Conservation (phyloP, 2,113 vertebrate species). For the Taxidea taxus region DNA sequence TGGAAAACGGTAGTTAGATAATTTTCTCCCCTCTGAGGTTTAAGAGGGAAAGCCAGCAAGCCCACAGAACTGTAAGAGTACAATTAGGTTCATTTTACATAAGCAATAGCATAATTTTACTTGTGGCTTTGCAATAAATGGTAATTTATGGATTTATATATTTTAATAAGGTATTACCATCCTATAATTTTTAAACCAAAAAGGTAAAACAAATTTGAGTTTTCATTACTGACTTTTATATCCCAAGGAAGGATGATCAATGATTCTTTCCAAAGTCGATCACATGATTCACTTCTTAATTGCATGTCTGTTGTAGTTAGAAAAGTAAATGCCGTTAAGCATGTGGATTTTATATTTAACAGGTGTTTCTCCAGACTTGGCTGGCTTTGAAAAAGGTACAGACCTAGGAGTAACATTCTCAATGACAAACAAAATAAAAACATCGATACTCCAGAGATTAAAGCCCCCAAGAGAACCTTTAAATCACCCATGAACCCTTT, state of each 20-base stretch:
- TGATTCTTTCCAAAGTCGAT: neutral
- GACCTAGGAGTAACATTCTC: neutral
- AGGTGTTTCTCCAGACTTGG: neutral
- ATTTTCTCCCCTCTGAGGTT: neutral
- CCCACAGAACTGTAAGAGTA: neutral
- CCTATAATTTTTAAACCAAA: constrained; percentile 43
- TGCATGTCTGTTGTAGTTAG: neutral
- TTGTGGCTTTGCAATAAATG: neutral
- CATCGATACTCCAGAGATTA: neutral
- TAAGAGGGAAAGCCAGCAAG: neutral
- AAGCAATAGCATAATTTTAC: neutral
- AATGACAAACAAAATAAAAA: neutral
- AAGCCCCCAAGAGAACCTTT: neutral
- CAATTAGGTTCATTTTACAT: neutral
- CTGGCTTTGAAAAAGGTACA: neutral
- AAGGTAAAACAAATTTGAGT: neutral
- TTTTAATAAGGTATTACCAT: constrained; percentile 35
- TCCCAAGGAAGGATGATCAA: neutral
- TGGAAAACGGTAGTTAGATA: neutral
- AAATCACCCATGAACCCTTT: neutral
- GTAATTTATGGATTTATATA: neutral
- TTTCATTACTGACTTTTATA: constrained; percentile 1
- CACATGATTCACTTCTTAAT: neutral
- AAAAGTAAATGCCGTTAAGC: neutral
- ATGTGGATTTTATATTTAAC: neutral